Base-by-base conservation (phyloP, 2,888 invertebrate genomes). In the Enchytraeus crypticus region DNA sequence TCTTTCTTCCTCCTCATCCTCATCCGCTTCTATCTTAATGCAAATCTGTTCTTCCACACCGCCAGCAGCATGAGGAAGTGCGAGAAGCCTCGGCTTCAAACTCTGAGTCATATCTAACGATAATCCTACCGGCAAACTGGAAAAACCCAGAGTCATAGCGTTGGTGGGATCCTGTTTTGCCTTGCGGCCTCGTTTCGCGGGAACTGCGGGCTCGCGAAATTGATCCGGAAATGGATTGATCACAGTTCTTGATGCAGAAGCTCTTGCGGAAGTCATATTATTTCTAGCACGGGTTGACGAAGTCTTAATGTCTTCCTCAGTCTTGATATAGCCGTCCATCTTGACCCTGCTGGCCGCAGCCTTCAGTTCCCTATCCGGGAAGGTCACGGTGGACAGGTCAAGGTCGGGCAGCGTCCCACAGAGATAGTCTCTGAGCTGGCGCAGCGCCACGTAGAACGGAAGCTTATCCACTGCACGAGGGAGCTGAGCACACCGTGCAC, bases 381-480 rank as follows among this genome's bases (percentile, higher is more conserved):
- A 79, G 45, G 71, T 71, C n/a, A 79, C 72, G 38, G 77, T 77
- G 5, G 74, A 69, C 2, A 77, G 75, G 53, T 73, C 71, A 1
- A 77, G 64, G 29, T 68, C 62, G 3, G 70, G 66, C 0, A 73
- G 59, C 51, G 88, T 83, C 2, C 95, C 95, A 80, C 90, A 90
- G 60, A 95, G 83, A 81, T 89, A 91, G 82, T 96, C 96, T 58
- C 93, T 86, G 81, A 95, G 90, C 81, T 92, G 92, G 80, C 92
- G 93, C 51, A 96, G 84, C 57, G 93, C 93, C 64, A 89, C 87
- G 82, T 95, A 97, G 83, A 93, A 97, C 68, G 96, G 96, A 63
- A 97, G 92, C 83, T 97, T 97, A 83, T 97, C 96, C 0, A 92
- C 90, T 26, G 95, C 93, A 71, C 95, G 85, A n/a, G 96, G 96